Evolutionary conservation across 2,797 vertebrate species (phyloP).

Genomic region (Karalla daura): DNA sequence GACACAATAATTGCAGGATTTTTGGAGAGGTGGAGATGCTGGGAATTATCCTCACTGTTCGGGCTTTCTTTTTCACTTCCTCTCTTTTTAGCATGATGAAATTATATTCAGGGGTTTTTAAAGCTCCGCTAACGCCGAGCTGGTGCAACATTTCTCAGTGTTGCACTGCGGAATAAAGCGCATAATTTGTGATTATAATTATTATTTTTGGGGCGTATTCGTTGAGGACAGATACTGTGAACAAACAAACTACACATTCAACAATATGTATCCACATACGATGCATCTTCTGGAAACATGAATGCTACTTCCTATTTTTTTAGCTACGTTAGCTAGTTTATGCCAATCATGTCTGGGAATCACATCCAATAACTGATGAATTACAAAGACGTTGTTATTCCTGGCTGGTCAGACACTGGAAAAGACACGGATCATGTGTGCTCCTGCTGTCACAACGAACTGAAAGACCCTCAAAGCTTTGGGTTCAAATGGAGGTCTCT

Average conservation of each 20-base stretch:
- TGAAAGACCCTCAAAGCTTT: constrained; percentile 13
- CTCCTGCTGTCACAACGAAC: constrained; percentile 19
- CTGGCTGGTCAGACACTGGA: constrained; percentile 9
- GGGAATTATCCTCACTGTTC: not conserved
- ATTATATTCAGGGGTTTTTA: constrained; percentile 2
- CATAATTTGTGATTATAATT: not conserved
- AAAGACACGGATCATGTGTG: constrained; percentile 18
- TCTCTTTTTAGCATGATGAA: not conserved
- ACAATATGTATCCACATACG: not conserved
- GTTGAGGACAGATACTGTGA: no score
- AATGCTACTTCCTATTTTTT: not conserved
- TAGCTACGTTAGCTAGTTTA: constrained; percentile 5
- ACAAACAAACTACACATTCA: no score
- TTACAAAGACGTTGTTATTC: constrained; percentile 32
- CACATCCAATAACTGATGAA: constrained; percentile 39
- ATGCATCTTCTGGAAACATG: no score
- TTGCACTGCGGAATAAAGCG: no score
- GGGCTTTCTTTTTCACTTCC: no score
- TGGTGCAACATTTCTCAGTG: no score
- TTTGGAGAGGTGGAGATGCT: constrained; percentile 20
- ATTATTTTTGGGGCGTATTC: not conserved
- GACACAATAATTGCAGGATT: constrained; percentile 20
- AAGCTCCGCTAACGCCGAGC: no score
- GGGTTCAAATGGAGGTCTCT: constrained; percentile 65
- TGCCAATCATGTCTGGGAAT: constrained; percentile 31